These are phyloP conservation scores for Phalloptychus januarius DNA, from an alignment of 2,797 vertebrate genomes.

Conservation along the genomic window DNA sequence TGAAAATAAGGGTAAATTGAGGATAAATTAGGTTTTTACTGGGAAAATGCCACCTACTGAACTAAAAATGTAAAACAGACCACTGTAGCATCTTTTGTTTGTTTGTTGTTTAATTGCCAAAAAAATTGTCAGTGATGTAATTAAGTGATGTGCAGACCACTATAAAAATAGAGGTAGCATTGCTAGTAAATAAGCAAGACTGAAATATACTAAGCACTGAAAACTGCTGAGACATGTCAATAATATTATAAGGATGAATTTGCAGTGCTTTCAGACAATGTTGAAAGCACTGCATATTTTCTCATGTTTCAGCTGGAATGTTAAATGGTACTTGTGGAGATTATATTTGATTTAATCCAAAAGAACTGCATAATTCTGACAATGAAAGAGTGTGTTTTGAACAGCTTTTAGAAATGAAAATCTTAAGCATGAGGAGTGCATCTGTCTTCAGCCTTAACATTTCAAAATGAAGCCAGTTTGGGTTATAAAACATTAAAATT, in stretches of 20 bases:
- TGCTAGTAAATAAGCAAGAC: too few relatives aligned
- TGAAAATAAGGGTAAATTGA: neutral
- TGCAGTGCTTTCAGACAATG: neutral
- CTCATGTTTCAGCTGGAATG: neutral
- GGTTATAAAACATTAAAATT: neutral
- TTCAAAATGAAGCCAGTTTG: neutral
- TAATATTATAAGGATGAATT: neutral
- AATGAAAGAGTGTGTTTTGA: neutral
- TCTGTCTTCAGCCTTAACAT: neutral
- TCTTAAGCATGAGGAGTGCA: neutral
- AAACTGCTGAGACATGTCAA: constrained; percentile 21
- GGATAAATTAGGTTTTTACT: neutral
- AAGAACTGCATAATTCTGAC: neutral
- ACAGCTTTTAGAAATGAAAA: neutral
- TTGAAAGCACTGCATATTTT: neutral
- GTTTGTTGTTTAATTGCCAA: too few relatives aligned
- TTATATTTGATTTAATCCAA: neutral
- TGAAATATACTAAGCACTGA: neutral
- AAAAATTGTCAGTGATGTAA: too few relatives aligned
- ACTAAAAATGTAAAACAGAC: neutral
- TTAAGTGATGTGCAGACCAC: too few relatives aligned
- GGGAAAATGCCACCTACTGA: neutral
- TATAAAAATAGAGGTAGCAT: too few relatives aligned
- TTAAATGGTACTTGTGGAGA: neutral
- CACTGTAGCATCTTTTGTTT: neutral